Conservation (phyloP, 2,113 vertebrate species). For the Toxotes jaculatrix region DNA sequence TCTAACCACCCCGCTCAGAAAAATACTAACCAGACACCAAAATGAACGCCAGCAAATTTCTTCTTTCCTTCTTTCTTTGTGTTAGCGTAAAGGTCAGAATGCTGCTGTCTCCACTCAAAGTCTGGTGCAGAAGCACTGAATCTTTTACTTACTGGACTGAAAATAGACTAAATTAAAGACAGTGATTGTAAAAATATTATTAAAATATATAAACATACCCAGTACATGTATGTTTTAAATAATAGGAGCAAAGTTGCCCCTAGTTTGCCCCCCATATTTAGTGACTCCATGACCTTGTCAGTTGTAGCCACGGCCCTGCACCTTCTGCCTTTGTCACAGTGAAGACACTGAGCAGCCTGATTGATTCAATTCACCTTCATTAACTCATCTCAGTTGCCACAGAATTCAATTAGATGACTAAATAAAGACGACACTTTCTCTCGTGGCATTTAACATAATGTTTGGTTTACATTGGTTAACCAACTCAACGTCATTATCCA, state of each 20-base stretch:
- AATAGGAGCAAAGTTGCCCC: too few species aligned
- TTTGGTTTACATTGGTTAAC: constrained; percentile 19
- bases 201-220: too few species aligned
- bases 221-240: not conserved
- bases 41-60: not conserved
- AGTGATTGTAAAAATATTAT: not conserved
- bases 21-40: not conserved
- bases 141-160: not conserved
- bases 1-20: not conserved
- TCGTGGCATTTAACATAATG: constrained; percentile 26
- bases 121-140: not conserved
- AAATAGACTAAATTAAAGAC: not conserved
- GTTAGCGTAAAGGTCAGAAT: not conserved
- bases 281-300: not conserved
- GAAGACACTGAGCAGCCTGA: not conserved
- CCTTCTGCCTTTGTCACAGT: not conserved
- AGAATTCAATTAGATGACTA: not conserved
- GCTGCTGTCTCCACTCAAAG: not conserved
- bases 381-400: not conserved
- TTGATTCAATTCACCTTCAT: not conserved
- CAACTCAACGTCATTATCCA: constrained; percentile 40
- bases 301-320: not conserved
- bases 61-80: not conserved
- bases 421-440: not conserved
- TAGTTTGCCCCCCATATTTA: not conserved